Percentiles rank a stretch among this genome's conserved stretches.
phyloP scores from a whole-genome alignment of 2,888 invertebrate species.

The Dione juno region DNA sequence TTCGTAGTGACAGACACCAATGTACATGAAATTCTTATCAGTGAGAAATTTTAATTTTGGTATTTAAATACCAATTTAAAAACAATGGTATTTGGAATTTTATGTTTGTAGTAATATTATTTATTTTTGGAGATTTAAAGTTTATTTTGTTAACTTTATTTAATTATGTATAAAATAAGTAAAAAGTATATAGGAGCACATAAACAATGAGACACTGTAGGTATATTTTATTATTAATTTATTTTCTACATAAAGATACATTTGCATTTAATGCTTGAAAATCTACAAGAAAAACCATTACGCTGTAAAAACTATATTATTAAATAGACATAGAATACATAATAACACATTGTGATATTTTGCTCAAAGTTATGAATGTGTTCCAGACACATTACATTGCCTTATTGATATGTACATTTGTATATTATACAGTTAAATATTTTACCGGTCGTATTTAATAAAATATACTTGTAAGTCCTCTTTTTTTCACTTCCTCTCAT shows the following conservation, averaged over 20 bases:
- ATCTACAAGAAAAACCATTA: conserved; percentile 26
- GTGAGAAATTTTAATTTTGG: background rate
- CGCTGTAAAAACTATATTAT: conserved; percentile 19
- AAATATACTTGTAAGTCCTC: conserved; percentile 7
- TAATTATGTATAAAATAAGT: background rate
- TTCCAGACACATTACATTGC: conserved; percentile 60
- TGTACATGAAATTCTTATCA: conserved; percentile 44
- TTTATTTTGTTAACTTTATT: background rate
- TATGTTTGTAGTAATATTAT: background rate
- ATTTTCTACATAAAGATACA: conserved; percentile 34
- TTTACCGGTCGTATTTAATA: conserved; percentile 3
- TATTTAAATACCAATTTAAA: background rate
- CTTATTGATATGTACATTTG: conserved; percentile 55
- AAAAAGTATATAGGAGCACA: background rate
- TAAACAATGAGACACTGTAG: background rate
- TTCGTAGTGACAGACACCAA: conserved; percentile 45
- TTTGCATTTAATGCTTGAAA: conserved; percentile 19
- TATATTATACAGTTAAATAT: conserved; percentile 21
- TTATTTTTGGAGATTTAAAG: background rate
- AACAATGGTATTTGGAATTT: background rate
- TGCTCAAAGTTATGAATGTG: conserved; percentile 51
- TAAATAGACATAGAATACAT: conserved; percentile 23
- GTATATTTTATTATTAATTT: conserved; percentile 24
- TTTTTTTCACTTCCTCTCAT: conserved; percentile 19
- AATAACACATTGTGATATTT: conserved; percentile 19